Evolutionary conservation across 1,140 invertebrate genomes (phyloP).

Genomic region (Zaprionus ghesquierei): DNA sequence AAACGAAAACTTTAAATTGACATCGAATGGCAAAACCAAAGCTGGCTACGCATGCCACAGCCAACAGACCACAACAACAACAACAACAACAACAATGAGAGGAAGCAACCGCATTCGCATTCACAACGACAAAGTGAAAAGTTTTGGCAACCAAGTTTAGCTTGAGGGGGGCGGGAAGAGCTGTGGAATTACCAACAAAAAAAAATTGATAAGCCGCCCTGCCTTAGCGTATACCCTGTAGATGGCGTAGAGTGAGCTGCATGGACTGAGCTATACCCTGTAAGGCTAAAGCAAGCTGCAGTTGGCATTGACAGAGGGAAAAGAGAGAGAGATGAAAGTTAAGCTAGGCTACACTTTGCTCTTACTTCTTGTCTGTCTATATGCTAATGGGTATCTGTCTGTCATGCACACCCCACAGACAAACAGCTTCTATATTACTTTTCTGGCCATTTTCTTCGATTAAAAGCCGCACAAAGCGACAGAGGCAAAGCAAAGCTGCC

Average conservation of each 20-base stretch:
- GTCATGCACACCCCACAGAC: background rate
- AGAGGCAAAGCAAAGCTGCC: constrained; percentile 14
- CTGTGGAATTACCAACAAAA: constrained; percentile 19
- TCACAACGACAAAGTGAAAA: constrained; percentile 69
- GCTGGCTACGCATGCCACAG: constrained; percentile 41
- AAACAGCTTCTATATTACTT: background rate
- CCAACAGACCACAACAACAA: constrained; percentile 1
- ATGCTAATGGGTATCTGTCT: background rate
- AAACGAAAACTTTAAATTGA: constrained; percentile 75
- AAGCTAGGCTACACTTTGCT: too few species aligned
- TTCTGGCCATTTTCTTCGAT: constrained; percentile 6
- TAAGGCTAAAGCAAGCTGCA: too few species aligned
- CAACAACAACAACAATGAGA: constrained; percentile 27
- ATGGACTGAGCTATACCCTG: background rate
- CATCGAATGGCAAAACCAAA: constrained; percentile 70
- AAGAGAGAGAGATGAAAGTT: background rate
- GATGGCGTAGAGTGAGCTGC: background rate
- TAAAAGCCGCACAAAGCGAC: constrained; percentile 17
- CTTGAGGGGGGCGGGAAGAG: background rate
- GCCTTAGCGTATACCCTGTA: constrained; percentile 2
- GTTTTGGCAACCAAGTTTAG: constrained; percentile 54
- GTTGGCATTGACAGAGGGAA: too few species aligned
- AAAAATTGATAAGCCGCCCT: constrained; percentile 36
- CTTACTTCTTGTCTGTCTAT: background rate
- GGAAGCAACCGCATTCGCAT: constrained; percentile 29